phyloP scores from a whole-genome alignment of 2,113 vertebrate genomes.

The Pitta sordida region DNA sequence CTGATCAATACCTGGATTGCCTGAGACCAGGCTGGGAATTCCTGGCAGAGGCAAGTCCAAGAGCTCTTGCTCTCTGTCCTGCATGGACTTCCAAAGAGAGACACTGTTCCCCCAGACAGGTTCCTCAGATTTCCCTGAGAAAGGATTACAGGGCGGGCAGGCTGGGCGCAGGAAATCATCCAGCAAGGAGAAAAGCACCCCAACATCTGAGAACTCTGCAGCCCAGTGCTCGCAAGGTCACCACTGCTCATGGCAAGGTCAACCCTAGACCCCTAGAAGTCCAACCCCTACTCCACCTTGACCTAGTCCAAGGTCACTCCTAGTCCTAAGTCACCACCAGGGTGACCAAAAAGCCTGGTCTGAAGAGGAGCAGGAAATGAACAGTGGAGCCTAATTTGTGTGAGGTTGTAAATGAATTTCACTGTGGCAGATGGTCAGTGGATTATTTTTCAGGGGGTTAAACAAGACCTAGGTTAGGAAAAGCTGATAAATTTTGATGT shows the following conservation, averaged over 20 bases:
- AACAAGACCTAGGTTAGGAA: constrained; percentile 36
- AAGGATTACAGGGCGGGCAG: background rate
- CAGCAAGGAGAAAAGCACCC: background rate
- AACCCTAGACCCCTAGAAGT: too few species aligned
- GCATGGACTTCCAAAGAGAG: background rate
- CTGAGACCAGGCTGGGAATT: background rate
- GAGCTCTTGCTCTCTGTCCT: background rate
- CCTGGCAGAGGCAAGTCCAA: background rate
- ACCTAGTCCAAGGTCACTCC: too few species aligned
- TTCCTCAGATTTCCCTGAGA: background rate
- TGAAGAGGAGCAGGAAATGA: background rate
- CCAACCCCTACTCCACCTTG: too few species aligned
- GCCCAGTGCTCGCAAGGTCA: background rate
- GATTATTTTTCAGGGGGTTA: constrained; percentile 50
- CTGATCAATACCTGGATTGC: background rate
- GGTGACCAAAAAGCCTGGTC: background rate
- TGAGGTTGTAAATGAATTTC: background rate
- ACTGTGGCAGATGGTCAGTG: constrained; percentile 32
- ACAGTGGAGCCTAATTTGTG: background rate
- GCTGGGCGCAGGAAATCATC: background rate
- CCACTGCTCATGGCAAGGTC: background rate
- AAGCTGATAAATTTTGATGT: constrained; percentile 9
- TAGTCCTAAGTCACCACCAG: too few species aligned
- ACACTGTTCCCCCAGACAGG: background rate
- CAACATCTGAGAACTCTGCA: background rate